Percentiles rank a stretch among this genome's conserved stretches.
phyloP scores from a whole-genome alignment of 2,888 invertebrate species.

The Thalpophila matura region DNA sequence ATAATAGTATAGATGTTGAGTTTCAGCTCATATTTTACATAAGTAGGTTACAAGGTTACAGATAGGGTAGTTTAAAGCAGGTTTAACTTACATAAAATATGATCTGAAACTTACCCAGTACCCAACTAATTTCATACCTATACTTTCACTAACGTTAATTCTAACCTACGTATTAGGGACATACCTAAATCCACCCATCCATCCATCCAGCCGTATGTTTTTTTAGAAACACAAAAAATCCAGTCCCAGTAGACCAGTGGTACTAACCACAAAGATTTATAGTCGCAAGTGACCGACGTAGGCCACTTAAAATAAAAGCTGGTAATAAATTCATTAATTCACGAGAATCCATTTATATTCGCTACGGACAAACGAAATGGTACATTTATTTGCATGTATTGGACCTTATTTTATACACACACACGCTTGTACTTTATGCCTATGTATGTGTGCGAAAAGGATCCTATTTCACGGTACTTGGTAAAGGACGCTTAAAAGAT shows the following conservation, averaged over 20 bases:
- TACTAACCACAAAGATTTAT: conserved; percentile 66
- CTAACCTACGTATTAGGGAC: not conserved
- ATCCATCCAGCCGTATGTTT: conserved; percentile 3
- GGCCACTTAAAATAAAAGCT: conserved; percentile 74
- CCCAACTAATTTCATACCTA: not conserved
- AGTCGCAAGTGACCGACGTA: conserved; percentile 63
- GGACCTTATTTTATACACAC: conserved; percentile 38
- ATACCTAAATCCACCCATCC: not conserved
- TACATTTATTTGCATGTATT: conserved; percentile 66
- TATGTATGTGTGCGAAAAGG: conserved; percentile 24
- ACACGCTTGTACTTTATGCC: not conserved
- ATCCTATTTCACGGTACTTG: conserved; percentile 54
- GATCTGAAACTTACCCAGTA: too few relatives aligned
- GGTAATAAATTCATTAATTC: conserved; percentile 78
- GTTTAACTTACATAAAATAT: too few relatives aligned
- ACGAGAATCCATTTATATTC: conserved; percentile 72
- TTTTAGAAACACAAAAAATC: conserved; percentile 15
- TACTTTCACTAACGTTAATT: not conserved
- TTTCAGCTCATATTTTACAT: too few relatives aligned
- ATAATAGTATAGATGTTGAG: too few relatives aligned
- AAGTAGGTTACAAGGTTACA: too few relatives aligned
- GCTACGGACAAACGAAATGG: conserved; percentile 63
- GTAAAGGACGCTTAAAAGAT: conserved; percentile 37
- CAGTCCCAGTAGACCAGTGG: conserved; percentile 29
- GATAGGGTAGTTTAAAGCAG: too few relatives aligned